phyloP scores from a whole-genome alignment of 2,797 vertebrate genomes.

The Esox lucius region DNA sequence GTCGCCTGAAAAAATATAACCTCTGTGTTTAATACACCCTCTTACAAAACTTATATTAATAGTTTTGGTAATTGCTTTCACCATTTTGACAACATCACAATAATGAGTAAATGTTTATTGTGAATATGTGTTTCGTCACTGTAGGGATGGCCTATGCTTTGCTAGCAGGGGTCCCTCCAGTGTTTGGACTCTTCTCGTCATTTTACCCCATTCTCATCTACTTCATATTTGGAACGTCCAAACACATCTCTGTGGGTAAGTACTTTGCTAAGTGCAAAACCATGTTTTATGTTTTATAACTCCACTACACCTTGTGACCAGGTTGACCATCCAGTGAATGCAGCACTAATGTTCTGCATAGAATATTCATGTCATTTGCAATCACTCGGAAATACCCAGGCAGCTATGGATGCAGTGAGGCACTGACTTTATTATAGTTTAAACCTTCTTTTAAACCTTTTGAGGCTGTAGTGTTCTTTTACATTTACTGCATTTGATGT shows the following conservation, averaged over 20 bases:
- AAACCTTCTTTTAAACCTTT: too few relatives aligned
- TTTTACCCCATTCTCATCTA: constrained; percentile 86
- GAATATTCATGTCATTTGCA: too few relatives aligned
- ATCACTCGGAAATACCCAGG: too few relatives aligned
- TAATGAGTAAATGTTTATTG: constrained; percentile 59
- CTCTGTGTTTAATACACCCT: too few relatives aligned
- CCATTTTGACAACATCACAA: not conserved
- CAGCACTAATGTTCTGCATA: not conserved
- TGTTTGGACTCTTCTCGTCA: constrained; percentile 70
- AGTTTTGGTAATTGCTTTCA: too few relatives aligned
- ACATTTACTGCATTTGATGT: too few relatives aligned
- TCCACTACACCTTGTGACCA: not conserved
- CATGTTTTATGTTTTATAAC: not conserved
- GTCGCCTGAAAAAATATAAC: not conserved
- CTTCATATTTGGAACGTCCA: constrained; percentile 82
- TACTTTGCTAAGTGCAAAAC: constrained; percentile 14
- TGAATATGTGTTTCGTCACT: not conserved
- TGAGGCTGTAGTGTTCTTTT: too few relatives aligned
- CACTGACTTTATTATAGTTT: too few relatives aligned
- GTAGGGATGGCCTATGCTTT: constrained; percentile 78
- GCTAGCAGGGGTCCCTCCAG: constrained; percentile 74
- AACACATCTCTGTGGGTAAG: constrained; percentile 84
- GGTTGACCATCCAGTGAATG: not conserved
- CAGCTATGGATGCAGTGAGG: too few relatives aligned
- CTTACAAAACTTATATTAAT: not conserved